phyloP scores from a whole-genome alignment of 2,888 invertebrate species.

The Deroplatys truncata region DNA sequence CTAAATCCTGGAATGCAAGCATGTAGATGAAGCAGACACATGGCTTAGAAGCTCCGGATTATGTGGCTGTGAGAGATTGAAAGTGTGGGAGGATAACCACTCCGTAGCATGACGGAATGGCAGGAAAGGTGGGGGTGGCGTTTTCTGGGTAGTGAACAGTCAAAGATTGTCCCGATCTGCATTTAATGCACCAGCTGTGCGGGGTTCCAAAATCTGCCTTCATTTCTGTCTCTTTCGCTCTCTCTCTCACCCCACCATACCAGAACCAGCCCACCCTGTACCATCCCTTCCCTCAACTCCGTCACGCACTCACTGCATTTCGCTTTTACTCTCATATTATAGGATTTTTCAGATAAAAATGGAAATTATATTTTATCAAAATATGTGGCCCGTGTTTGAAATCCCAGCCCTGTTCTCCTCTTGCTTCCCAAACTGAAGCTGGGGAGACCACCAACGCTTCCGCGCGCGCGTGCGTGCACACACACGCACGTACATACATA shows the following conservation, averaged over 20 bases:
- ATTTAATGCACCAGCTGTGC: constrained; percentile 18
- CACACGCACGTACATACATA: constrained; percentile 1
- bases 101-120: not conserved
- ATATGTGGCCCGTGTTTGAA: not conserved
- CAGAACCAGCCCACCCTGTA: not conserved
- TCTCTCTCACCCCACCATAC: not conserved
- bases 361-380: constrained; percentile 17
- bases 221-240: constrained; percentile 11
- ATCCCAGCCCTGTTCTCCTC: not conserved
- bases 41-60: not conserved
- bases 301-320: constrained; percentile 4
- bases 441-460: not conserved
- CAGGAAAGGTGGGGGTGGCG: not conserved
- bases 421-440: not conserved
- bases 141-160: constrained; percentile 3
- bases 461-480: not conserved
- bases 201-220: constrained; percentile 17
- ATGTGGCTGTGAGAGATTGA: not conserved
- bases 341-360: constrained; percentile 18
- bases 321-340: constrained; percentile 16
- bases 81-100: not conserved
- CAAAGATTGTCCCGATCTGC: constrained; percentile 17
- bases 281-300: not conserved
- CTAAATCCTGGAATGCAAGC: not conserved
- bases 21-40: not conserved